Base-by-base conservation (phyloP, 2,797 vertebrate genomes). In the Sternotherus odoratus region DNA sequence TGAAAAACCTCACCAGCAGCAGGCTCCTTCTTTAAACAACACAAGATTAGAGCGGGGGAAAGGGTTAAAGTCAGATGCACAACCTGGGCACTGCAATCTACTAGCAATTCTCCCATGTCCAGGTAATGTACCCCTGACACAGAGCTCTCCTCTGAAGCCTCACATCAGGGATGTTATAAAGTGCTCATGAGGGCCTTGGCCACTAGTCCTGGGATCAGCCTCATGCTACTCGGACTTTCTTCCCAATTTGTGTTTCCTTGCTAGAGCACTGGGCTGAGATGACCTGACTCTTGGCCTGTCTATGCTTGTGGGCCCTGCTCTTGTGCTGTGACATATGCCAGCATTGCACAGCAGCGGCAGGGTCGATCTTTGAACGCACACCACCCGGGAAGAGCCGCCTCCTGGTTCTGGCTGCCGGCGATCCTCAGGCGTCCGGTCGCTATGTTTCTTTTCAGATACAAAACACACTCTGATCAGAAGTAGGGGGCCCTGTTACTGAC, bases 111-210 rank as follows among this genome's bases (percentile, higher is more conserved):
- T 15, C 56, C 54, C 48, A 77, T 49, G 57, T 87, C 4, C 0
- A 51, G 36, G 56, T 39, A 91, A 60, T 0, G 0, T 15, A 51
- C 79, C 74, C 49, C 39, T 0, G 0, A 77, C 9, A 36, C 23
- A 43, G 46, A 49, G n/a, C 56, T 23, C 53, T 12, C 77, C 92
- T 63, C 75, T 57, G 3, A 28, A 28, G 39, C 72, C 54, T 26
- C 91, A 53, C 2, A 23, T 49, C 1, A 82, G 69, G 43, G 12
- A 5, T 19, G 12, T 51, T 0, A 2, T 26, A 0, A 50, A 4
- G 69, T 78, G 23, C 53, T 50, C 6, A 1, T 0, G 0, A 0
- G 0, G 33, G 33, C 46, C 85, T 43, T 1, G 0, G 24, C 33
- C 0, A 0, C 53, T 21, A 12, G 26, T 6, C 77, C 4, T 16